Conservation (phyloP, 2,113 vertebrate genomes). For the Callorhinus ursinus region DNA sequence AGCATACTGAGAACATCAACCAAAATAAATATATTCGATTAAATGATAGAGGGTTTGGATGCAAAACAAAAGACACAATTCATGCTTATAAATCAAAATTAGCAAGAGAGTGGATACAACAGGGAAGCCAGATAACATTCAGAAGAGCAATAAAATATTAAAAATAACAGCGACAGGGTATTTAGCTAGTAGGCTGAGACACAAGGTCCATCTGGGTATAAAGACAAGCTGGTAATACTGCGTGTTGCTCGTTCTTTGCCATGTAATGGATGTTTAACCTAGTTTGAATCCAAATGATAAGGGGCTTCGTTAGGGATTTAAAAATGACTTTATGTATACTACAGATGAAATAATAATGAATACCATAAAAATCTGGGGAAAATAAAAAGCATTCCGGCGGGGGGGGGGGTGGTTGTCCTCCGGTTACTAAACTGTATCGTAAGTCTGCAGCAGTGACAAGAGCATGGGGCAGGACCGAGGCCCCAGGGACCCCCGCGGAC, state of each 20-base stretch:
- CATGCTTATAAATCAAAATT: neutral
- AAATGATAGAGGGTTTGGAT: neutral
- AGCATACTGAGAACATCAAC: neutral
- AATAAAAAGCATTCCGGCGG: neutral
- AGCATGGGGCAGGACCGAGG: neutral
- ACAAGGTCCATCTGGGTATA: rapidly evolving
- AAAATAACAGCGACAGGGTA: neutral
- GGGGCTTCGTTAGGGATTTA: neutral
- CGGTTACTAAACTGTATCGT: rapidly evolving
- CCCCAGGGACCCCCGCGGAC: too few species aligned
- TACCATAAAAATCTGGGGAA: neutral
- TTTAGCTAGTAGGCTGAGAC: neutral
- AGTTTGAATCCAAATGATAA: neutral
- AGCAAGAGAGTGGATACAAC: neutral
- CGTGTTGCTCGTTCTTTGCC: rapidly evolving
- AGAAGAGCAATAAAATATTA: neutral
- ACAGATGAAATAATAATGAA: neutral
- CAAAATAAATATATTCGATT: neutral
- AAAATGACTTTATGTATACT: neutral
- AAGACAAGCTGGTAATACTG: neutral
- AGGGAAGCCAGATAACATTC: neutral
- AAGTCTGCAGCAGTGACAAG: rapidly evolving
- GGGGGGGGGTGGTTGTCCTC: too few species aligned
- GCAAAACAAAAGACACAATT: neutral
- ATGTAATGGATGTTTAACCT: rapidly evolving